phyloP scores from a whole-genome alignment of 2,113 vertebrate species.

The Pygoscelis adeliae region DNA sequence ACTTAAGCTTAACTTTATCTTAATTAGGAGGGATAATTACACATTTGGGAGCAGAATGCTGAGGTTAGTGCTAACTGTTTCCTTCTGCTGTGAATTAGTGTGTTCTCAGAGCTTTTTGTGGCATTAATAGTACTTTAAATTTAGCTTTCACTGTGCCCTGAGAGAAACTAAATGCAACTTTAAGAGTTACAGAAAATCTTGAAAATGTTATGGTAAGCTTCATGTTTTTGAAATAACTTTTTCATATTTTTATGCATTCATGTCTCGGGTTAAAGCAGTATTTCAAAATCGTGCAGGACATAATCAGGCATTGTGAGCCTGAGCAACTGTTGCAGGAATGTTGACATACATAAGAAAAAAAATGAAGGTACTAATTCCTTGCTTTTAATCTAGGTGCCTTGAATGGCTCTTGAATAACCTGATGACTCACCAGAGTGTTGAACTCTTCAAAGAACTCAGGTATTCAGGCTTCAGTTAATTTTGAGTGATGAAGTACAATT shows the following conservation, averaged over 20 bases:
- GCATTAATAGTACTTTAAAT: background rate
- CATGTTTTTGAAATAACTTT: background rate
- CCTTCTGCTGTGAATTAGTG: background rate
- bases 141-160: background rate
- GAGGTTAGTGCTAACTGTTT: background rate
- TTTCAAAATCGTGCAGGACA: background rate
- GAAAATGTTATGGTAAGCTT: background rate
- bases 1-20: background rate
- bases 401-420: constrained; percentile 98
- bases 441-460: constrained; percentile 95
- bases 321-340: background rate
- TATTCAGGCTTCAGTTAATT: constrained; percentile 52
- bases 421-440: constrained; percentile 97
- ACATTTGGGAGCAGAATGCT: background rate
- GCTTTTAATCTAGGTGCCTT: constrained; percentile 84
- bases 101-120: background rate
- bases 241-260: background rate
- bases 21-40: background rate
- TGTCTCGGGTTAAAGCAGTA: background rate
- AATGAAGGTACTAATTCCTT: background rate
- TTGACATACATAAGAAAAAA: background rate
- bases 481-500: background rate
- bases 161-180: background rate
- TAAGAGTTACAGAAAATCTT: background rate
- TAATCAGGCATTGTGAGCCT: background rate